phyloP scores from a whole-genome alignment of 2,888 invertebrate species.

The Tineola bisselliella region DNA sequence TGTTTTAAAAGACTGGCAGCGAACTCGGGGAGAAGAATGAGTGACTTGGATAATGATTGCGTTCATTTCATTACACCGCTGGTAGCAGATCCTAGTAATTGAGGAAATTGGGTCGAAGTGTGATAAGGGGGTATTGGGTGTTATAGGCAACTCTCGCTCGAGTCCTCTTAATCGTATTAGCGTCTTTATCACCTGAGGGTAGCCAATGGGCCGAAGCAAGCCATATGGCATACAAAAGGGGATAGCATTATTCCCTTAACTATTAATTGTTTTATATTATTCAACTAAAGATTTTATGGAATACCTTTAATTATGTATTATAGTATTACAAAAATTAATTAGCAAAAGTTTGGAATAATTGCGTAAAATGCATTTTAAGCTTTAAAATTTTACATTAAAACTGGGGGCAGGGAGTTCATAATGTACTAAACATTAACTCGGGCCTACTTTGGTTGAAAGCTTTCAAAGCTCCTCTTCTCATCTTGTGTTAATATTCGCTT shows the following conservation, averaged over 20 bases:
- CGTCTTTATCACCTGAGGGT: slow-evolving; percentile 59
- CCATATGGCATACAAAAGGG: background rate
- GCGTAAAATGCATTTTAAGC: slow-evolving; percentile 21
- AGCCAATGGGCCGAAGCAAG: slow-evolving; percentile 44
- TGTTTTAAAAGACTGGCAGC: slow-evolving; percentile 23
- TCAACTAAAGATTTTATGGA: background rate
- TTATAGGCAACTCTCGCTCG: slow-evolving; percentile 48
- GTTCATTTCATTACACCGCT: slow-evolving; percentile 62
- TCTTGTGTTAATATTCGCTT: slow-evolving; percentile 31
- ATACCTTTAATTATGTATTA: too few species aligned
- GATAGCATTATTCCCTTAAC: background rate
- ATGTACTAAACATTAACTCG: slow-evolving; percentile 59
- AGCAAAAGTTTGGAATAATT: background rate
- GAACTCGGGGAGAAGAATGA: slow-evolving; percentile 46
- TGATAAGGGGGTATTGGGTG: slow-evolving; percentile 52
- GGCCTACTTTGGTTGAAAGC: slow-evolving; percentile 52
- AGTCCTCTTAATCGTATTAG: slow-evolving; percentile 59
- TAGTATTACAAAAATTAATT: too few species aligned
- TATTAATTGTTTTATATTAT: background rate
- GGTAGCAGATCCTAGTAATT: slow-evolving; percentile 59
- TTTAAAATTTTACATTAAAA: background rate
- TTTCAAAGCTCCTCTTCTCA: slow-evolving; percentile 49
- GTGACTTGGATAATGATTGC: slow-evolving; percentile 54
- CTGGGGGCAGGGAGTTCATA: slow-evolving; percentile 38
- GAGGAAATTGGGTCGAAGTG: slow-evolving; percentile 60